Conservation (phyloP, 2,113 vertebrate species). For the Pituophis catenifer region DNA sequence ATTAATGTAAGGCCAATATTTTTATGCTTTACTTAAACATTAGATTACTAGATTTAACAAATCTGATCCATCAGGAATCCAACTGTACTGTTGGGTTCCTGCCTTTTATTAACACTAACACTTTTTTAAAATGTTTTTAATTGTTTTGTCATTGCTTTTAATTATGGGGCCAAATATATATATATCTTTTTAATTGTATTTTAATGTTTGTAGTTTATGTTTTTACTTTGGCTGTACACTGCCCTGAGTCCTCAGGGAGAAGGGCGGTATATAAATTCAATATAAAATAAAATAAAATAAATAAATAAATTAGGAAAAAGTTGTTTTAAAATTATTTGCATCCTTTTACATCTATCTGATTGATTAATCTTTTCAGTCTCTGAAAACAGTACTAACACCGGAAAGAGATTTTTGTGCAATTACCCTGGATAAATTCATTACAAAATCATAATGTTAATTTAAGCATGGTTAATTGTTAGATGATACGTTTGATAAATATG, state of each 20-base stretch:
- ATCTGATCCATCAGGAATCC: background rate
- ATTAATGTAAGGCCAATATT: background rate
- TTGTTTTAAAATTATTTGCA: background rate
- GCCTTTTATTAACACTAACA: background rate
- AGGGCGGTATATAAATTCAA: too few relatives aligned
- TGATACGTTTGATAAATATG: slow-evolving; percentile 30
- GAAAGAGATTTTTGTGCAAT: slow-evolving; percentile 45
- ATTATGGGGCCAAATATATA: too few relatives aligned
- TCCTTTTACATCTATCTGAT: background rate
- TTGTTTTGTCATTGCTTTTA: too few relatives aligned
- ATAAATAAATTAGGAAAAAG: background rate
- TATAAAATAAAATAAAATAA: too few relatives aligned
- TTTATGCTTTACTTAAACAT: background rate
- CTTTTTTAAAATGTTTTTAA: too few relatives aligned
- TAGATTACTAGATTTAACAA: background rate
- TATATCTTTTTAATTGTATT: too few relatives aligned
- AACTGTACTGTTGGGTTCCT: background rate
- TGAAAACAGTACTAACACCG: slow-evolving; percentile 48
- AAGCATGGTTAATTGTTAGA: slow-evolving; percentile 53
- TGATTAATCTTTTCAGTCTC: slow-evolving; percentile 1
- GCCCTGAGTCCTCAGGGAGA: too few relatives aligned
- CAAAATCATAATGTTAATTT: slow-evolving; percentile 46
- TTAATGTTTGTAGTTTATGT: too few relatives aligned
- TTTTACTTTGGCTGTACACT: too few relatives aligned
- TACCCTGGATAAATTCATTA: slow-evolving; percentile 49